Percentiles rank a stretch among this genome's conserved stretches.
phyloP scores from a whole-genome alignment of 2,888 invertebrate species.

The Ferrisia virgata region DNA sequence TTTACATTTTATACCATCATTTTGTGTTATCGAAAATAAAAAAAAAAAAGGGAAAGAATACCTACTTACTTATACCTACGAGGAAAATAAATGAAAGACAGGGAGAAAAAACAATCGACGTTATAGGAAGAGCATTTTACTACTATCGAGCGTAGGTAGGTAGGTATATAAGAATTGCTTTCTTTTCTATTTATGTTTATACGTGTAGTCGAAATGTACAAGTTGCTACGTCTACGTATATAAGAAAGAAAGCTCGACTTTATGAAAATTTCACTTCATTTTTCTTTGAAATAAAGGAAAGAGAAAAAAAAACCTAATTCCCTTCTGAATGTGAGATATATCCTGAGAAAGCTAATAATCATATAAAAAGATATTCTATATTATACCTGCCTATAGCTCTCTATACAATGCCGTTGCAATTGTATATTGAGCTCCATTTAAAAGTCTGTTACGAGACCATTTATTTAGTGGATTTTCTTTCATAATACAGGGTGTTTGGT shows the following conservation, averaged over 20 bases:
- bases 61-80: too few species aligned
- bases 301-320: conserved; percentile 8
- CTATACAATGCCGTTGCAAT: too few species aligned
- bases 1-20: neutral
- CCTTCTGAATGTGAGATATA: neutral
- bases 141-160: neutral
- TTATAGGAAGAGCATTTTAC: neutral
- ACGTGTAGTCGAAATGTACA: neutral
- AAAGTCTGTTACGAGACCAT: too few species aligned
- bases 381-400: too few species aligned
- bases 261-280: conserved; percentile 3
- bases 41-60: neutral
- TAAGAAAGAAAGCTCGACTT: neutral
- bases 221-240: too few species aligned
- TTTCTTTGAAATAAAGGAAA: conserved; percentile 6
- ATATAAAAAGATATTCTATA: neutral
- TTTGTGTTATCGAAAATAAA: neutral
- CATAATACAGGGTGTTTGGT: too few species aligned
- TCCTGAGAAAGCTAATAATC: neutral
- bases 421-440: too few species aligned
- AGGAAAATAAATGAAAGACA: neutral
- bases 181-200: neutral
- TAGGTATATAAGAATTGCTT: neutral
- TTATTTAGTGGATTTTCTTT: too few species aligned
- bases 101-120: neutral